These are phyloP conservation scores for Byasa hedistus DNA, from an alignment of 2,888 invertebrate species.

Conservation along the genomic window DNA sequence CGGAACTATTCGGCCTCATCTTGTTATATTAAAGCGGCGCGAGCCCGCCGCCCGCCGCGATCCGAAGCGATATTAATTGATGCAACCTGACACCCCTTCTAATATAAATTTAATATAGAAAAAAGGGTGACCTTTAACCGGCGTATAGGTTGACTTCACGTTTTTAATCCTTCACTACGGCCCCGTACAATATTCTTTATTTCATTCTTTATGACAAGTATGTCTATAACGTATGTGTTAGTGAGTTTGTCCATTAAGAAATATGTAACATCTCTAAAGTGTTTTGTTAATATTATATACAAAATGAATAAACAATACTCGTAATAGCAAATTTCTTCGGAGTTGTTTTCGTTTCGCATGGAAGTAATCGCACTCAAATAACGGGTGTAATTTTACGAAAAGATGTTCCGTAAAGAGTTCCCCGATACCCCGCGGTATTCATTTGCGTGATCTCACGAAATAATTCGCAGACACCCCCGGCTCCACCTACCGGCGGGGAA, in stretches of 20 bases:
- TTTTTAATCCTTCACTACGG: too few species aligned
- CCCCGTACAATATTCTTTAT: too few species aligned
- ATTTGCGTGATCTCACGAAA: conserved; percentile 28
- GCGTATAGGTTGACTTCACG: too few species aligned
- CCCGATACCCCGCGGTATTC: conserved; percentile 25
- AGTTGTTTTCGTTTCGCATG: not conserved
- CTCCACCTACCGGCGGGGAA: conserved; percentile 17
- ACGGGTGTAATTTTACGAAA: conserved; percentile 19
- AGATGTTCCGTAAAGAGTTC: conserved; percentile 21
- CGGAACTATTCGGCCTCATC: conserved; percentile 64
- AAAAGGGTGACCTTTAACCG: too few species aligned
- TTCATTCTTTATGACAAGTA: too few species aligned
- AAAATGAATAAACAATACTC: too few species aligned
- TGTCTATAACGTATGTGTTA: too few species aligned
- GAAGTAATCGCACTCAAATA: conserved; percentile 7
- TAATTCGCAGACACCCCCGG: conserved; percentile 19
- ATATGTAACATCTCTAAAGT: too few species aligned
- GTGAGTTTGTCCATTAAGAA: too few species aligned
- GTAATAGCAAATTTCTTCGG: too few species aligned
- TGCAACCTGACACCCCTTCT: conserved; percentile 1
- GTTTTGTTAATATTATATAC: too few species aligned
- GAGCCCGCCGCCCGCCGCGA: conserved; percentile 37
- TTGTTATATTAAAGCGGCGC: conserved; percentile 62
- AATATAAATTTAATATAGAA: too few species aligned
- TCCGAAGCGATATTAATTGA: conserved; percentile 3